Evolutionary conservation across 2,888 invertebrate genomes (phyloP).

Genomic region (Anaspis maculata): DNA sequence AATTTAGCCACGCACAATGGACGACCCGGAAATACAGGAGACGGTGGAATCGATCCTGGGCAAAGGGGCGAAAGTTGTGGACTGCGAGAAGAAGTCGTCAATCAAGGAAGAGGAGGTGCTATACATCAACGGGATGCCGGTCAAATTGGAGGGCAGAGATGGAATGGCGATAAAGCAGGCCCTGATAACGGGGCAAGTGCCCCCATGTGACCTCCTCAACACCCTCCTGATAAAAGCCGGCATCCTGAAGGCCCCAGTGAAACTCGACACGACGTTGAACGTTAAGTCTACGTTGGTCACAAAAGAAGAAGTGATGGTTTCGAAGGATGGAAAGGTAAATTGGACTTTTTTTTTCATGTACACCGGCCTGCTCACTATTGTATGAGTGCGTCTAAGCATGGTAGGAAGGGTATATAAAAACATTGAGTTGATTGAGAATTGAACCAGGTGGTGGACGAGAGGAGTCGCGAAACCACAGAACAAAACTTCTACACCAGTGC

Average conservation of each 20-base stretch:
- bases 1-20: no score
- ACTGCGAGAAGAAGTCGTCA: conserved; percentile 65
- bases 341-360: no score
- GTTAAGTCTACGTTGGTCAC: conserved; percentile 64
- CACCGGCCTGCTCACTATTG: no score
- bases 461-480: conserved; percentile 61
- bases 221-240: conserved; percentile 59
- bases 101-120: conserved; percentile 63
- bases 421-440: no score
- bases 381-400: no score
- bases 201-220: conserved; percentile 62
- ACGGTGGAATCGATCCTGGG: conserved; percentile 67
- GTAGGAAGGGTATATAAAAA: no score
- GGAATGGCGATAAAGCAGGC: conserved; percentile 61
- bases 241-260: conserved; percentile 57
- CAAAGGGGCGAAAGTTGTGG: conserved; percentile 61
- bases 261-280: conserved; percentile 61
- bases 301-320: conserved; percentile 62
- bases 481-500: conserved; percentile 61
- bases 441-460: conserved; percentile 64
- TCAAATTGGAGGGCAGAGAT: conserved; percentile 58
- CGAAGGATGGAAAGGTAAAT: conserved; percentile 57
- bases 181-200: conserved; percentile 59
- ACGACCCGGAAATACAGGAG: conserved; percentile 64
- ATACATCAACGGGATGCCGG: conserved; percentile 61